Base-by-base conservation (phyloP, 1,140 invertebrate species). In the Coenobita brevimanus region DNA sequence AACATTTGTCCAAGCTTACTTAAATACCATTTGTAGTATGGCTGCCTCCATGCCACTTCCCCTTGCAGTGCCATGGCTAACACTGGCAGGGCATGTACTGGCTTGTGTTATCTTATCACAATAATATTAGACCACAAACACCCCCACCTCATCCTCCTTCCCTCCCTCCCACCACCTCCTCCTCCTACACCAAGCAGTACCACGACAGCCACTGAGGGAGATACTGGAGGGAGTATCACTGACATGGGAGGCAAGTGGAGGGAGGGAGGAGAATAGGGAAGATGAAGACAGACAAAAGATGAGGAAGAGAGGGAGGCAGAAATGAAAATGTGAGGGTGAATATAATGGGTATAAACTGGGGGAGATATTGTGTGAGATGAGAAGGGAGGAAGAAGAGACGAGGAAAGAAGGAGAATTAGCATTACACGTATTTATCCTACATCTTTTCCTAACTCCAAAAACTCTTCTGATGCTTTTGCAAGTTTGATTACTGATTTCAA, bases 21-120 rank as follows among this genome's bases (percentile, higher is more conserved):
- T 76, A 76, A 46, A 27, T 76, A 76, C 73, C 73, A 76, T 38
- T 76, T 76, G 41, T 38, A 41, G 2, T 30, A 38, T 24, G 73
- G 73, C 2, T 43, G 38, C 4, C 73, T 41, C 73, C 73, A 76
- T 10, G 46, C 73, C 2, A 46, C 6, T 17, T 50, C 8, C 73
- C 46, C 73, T n/a, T 76, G 36, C 1, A 76, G 41, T 21, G 73
- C 46, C 73, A 46, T 76, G 15, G n/a, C 41, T 17, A 76, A 17
- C 36, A 15, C 46, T 38, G 13, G 36, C 38, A 8, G n/a, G n/a
- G n/a, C n/a, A 21, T 54, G n/a, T 21, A 0, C 0, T 69, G n/a
- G 0, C 17, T 17, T n/a, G 6, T 71, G 27, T 24, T 24, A 54
- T 83, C 82, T 54, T 83, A 83, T 73, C 67, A 36, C 30, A n/a